A percentile compares a stretch with the other conserved stretches of the same genome.
phyloP scores from a whole-genome alignment of 2,797 vertebrate species.

The Emys orbicularis region DNA sequence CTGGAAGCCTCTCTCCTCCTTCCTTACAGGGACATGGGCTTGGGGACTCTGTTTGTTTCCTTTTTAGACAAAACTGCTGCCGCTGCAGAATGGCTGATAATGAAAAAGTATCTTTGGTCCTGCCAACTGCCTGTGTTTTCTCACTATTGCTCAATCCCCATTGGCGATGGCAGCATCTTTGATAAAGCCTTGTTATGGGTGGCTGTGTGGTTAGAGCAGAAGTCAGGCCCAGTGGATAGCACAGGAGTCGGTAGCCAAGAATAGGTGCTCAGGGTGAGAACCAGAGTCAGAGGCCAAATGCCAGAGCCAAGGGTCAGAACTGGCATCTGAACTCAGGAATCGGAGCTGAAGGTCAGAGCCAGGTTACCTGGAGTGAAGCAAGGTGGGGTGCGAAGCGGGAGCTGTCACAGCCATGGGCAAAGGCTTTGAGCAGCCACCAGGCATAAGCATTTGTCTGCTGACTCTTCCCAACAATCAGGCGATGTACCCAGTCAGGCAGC shows the following conservation, averaged over 20 bases:
- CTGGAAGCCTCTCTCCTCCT: neutral
- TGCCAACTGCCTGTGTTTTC: neutral
- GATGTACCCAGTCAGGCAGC: neutral
- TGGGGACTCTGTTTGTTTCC: neutral
- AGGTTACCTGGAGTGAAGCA: neutral
- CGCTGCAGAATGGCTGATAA: neutral
- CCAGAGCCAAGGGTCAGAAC: neutral
- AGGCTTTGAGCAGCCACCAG: neutral
- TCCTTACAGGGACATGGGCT: neutral
- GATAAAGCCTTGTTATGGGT: neutral
- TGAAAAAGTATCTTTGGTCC: neutral
- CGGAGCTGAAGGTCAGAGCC: neutral
- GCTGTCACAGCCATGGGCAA: neutral
- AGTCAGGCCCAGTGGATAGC: too few species aligned
- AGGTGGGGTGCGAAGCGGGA: neutral
- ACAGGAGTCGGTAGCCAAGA: neutral
- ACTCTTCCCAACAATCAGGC: neutral
- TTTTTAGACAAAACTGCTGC: neutral
- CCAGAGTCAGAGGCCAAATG: neutral
- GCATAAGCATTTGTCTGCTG: neutral
- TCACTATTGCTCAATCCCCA: neutral
- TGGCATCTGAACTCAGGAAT: neutral
- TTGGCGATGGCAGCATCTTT: neutral
- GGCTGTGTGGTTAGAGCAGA: neutral
- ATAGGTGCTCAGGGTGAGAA: neutral